Percentiles rank a stretch among this genome's conserved stretches.
These are phyloP conservation scores for Linnaemya tessellans DNA, from an alignment of 2,888 invertebrate species.

Conservation along the genomic window DNA sequence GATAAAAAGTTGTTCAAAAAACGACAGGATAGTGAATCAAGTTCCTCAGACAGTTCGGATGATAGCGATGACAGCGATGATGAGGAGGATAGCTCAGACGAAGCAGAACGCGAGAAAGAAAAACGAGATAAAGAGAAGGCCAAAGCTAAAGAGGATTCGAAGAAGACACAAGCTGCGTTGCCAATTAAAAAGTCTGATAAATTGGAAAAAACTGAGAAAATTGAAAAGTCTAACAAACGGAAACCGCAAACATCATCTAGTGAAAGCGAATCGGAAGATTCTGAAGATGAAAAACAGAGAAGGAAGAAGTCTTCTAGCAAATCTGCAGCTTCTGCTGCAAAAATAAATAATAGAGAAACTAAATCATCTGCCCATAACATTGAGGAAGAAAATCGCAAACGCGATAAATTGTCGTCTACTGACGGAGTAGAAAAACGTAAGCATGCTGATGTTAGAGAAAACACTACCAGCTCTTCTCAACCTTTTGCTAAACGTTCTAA, in stretches of 20 bases:
- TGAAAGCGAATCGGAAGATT: conserved; percentile 73
- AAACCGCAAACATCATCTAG: conserved; percentile 71
- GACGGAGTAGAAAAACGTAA: conserved; percentile 72
- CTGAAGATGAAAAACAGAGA: conserved; percentile 75
- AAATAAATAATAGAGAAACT: conserved; percentile 57
- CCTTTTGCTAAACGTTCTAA: conserved; percentile 69
- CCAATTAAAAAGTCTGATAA: conserved; percentile 64
- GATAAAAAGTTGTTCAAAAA: conserved; percentile 72
- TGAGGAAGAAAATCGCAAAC: conserved; percentile 69
- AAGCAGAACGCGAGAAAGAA: conserved; percentile 59
- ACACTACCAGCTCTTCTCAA: conserved; percentile 11
- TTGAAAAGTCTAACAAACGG: conserved; percentile 53
- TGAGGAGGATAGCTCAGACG: conserved; percentile 75
- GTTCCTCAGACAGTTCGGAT: conserved; percentile 84
- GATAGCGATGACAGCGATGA: conserved; percentile 82
- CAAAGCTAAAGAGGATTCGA: conserved; percentile 63
- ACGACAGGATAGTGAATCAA: conserved; percentile 83
- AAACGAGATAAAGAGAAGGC: conserved; percentile 65
- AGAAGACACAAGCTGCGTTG: conserved; percentile 43
- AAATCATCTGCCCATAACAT: conserved; percentile 46
- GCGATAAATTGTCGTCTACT: conserved; percentile 65
- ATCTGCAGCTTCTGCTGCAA: conserved; percentile 12
- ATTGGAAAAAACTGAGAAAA: conserved; percentile 58
- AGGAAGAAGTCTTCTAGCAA: conserved; percentile 65
- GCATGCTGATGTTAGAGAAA: conserved; percentile 69